Percentiles rank a stretch among this genome's conserved stretches.
phyloP scores from a whole-genome alignment of 2,888 invertebrate species.

The Chrysomela aeneicollis region DNA sequence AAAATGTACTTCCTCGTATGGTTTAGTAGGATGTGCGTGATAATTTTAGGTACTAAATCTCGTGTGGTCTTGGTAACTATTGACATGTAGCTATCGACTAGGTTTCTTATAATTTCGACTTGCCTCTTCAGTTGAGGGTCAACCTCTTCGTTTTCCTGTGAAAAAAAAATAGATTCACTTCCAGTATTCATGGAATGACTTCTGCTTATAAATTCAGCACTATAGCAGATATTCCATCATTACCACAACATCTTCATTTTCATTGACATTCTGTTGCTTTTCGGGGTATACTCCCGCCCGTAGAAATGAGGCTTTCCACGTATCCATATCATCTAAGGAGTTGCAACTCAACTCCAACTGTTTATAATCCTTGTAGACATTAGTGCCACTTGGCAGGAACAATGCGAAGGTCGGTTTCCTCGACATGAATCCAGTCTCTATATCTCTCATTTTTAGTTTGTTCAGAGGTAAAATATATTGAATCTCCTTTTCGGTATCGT shows the following conservation, averaged over 20 bases:
- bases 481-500: slow-evolving; percentile 99
- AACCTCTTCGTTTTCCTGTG: slow-evolving; percentile 27
- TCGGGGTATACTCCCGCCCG: slow-evolving; percentile 99
- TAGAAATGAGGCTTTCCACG: slow-evolving; percentile 99
- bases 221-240: too few species aligned
- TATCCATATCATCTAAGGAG: slow-evolving; percentile 84
- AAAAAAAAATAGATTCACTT: too few species aligned
- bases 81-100: slow-evolving; percentile 99
- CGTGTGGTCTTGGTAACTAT: slow-evolving; percentile 98
- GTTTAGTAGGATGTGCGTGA: slow-evolving; percentile 98
- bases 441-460: slow-evolving; percentile 93
- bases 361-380: slow-evolving; percentile 79
- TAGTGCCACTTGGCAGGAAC: slow-evolving; percentile 96
- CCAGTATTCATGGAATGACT: too few species aligned
- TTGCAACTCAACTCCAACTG: slow-evolving; percentile 54
- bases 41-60: slow-evolving; percentile 97
- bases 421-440: slow-evolving; percentile 98
- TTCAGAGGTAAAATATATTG: slow-evolving; percentile 99
- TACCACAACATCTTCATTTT: slow-evolving; percentile 36
- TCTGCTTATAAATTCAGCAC: too few species aligned
- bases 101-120: slow-evolving; percentile 98
- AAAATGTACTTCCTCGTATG: slow-evolving; percentile 97
- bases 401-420: slow-evolving; percentile 96
- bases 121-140: slow-evolving; percentile 96
- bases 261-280: slow-evolving; percentile 78